These are phyloP conservation scores for Nycticryphes semicollaris DNA, from an alignment of 2,113 vertebrate species.

Conservation along the genomic window DNA sequence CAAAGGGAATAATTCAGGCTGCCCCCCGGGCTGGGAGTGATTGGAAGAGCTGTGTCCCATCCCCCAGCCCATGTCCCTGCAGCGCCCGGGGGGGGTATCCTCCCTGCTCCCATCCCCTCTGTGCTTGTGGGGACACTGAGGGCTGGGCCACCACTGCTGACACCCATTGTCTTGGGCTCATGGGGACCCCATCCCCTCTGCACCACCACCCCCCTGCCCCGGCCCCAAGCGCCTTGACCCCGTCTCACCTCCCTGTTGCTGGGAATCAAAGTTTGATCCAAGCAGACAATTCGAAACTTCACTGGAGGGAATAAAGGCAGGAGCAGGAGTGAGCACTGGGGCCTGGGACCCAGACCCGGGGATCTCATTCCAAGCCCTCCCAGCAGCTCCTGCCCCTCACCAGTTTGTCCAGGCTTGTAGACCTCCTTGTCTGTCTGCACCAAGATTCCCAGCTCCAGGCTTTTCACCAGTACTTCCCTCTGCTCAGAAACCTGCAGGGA, in stretches of 20 bases:
- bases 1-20: neutral
- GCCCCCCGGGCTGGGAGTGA: neutral
- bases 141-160: no score
- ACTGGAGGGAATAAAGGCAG: neutral
- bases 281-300: neutral
- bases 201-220: no score
- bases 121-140: neutral
- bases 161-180: accelerated
- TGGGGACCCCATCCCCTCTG: no score
- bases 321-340: neutral
- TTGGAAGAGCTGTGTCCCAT: neutral
- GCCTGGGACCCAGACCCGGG: neutral
- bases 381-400: neutral
- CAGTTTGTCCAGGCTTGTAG: neutral
- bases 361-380: neutral
- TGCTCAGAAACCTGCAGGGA: neutral
- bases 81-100: neutral
- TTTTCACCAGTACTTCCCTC: neutral
- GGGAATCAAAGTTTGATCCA: neutral
- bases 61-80: accelerated
- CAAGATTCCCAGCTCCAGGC: neutral
- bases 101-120: accelerated
- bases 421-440: neutral
- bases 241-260: neutral
- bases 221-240: accelerated